Percentiles rank a stretch among this genome's conserved stretches.
Evolutionary conservation across 30 jellyfish, hydroid and myxozoan species (phyloP).

Genomic region (Cassiopea xamachana): DNA sequence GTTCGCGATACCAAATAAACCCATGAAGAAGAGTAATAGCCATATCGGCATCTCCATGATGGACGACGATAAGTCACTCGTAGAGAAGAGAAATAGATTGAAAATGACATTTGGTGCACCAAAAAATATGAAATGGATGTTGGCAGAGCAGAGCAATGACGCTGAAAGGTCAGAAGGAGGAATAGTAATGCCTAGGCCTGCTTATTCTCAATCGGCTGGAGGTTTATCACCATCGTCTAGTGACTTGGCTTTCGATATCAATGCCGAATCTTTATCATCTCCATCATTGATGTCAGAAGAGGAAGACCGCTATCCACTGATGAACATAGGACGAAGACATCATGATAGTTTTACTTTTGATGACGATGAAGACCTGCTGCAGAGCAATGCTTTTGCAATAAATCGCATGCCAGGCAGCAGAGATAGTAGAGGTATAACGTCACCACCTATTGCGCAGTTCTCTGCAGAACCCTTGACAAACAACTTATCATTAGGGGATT

Average conservation of each 20-base stretch:
- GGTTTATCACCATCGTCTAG: conserved; percentile 17
- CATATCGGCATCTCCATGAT: conserved; percentile 19
- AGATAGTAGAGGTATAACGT: conserved; percentile 71
- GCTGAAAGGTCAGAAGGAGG: conserved; percentile 11
- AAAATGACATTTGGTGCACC: conserved; percentile 46
- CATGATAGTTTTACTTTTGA: conserved; percentile 75
- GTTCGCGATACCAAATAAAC: conserved; percentile 82
- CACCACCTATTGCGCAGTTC: conserved; percentile 88
- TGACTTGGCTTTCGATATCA: conserved; percentile 47
- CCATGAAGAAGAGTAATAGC: conserved; percentile 59
- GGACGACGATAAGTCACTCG: conserved; percentile 22
- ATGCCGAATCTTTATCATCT: conserved; percentile 76
- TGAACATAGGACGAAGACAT: conserved; percentile 71
- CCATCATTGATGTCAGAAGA: conserved; percentile 86
- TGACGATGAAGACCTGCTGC: conserved; percentile 86
- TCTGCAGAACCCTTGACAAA: conserved; percentile 48
- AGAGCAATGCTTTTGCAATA: conserved; percentile 48
- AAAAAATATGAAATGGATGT: conserved; percentile 17
- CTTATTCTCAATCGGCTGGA: conserved; percentile 9
- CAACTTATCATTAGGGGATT: conserved; percentile 29
- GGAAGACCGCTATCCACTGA: conserved; percentile 68
- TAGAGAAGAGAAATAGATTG: conserved; percentile 17
- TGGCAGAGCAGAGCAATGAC: conserved; percentile 14
- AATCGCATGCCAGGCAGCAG: conserved; percentile 50
- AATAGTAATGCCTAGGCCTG: conserved; percentile 27